Percentiles rank a stretch among this genome's conserved stretches.
phyloP scores from a whole-genome alignment of 1,140 invertebrate species.

The Grapholita molesta region DNA sequence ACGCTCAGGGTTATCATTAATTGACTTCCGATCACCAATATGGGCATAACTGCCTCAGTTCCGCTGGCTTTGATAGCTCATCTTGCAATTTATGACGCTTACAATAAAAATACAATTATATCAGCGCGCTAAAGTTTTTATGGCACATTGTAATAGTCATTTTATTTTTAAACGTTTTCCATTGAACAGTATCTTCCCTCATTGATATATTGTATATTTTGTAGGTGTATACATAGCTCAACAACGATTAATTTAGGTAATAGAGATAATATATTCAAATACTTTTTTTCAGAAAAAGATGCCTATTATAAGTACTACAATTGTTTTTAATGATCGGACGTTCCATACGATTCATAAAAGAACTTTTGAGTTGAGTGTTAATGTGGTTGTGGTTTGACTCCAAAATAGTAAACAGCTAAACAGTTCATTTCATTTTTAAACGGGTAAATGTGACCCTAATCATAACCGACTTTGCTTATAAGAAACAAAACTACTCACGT shows the following conservation, averaged over 20 bases:
- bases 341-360: too few species aligned
- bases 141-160: background rate
- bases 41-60: constrained; percentile 19
- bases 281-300: too few species aligned
- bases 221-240: too few species aligned
- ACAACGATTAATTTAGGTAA: too few species aligned
- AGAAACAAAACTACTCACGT: background rate
- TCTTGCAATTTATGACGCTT: background rate
- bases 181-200: too few species aligned
- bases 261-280: too few species aligned
- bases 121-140: background rate
- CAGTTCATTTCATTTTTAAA: background rate
- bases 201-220: too few species aligned
- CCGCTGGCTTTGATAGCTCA: background rate
- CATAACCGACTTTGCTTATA: background rate
- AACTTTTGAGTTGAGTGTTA: too few species aligned
- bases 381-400: too few species aligned
- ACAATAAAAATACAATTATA: background rate
- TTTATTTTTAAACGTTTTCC: background rate
- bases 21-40: constrained; percentile 41
- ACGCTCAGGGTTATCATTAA: constrained; percentile 49
- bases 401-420: background rate
- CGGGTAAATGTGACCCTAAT: background rate
- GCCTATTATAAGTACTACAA: too few species aligned
- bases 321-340: too few species aligned